Evolutionary conservation across 1,140 invertebrate genomes (phyloP).

Genomic region (Manduca sexta): DNA sequence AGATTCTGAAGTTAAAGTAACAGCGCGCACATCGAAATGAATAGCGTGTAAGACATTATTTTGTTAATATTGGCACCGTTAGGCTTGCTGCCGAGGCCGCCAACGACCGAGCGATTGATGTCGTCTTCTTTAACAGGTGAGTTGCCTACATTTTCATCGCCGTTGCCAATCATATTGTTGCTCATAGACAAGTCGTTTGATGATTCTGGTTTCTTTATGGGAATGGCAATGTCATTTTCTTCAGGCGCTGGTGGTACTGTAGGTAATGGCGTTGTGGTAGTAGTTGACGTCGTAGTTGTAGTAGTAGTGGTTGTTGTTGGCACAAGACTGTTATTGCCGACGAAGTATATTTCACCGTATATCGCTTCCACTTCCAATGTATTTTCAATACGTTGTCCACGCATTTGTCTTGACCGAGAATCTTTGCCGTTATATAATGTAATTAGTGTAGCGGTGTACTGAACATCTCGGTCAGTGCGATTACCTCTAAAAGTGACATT

Average conservation of each 20-base stretch:
- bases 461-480: constrained; percentile 80
- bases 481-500: constrained; percentile 84
- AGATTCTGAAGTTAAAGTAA: constrained; percentile 39
- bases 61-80: constrained; percentile 29
- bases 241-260: constrained; percentile 59
- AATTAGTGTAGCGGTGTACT: constrained; percentile 80
- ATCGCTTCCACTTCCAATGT: constrained; percentile 79
- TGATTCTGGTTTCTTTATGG: constrained; percentile 30
- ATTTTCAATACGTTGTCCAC: constrained; percentile 75
- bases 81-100: constrained; percentile 49
- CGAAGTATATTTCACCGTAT: constrained; percentile 82
- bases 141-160: constrained; percentile 48
- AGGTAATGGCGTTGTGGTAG: constrained; percentile 74
- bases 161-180: constrained; percentile 53
- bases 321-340: constrained; percentile 82
- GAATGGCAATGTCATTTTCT: constrained; percentile 50
- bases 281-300: constrained; percentile 80
- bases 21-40: constrained; percentile 42
- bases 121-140: constrained; percentile 52
- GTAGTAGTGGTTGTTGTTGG: constrained; percentile 84
- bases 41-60: constrained; percentile 30
- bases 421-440: constrained; percentile 80
- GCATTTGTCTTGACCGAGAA: constrained; percentile 68
- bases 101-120: constrained; percentile 52
- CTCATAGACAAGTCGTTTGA: constrained; percentile 43